These are phyloP conservation scores for Laupala kohalensis DNA, from an alignment of 1,140 invertebrate species.

Conservation along the genomic window DNA sequence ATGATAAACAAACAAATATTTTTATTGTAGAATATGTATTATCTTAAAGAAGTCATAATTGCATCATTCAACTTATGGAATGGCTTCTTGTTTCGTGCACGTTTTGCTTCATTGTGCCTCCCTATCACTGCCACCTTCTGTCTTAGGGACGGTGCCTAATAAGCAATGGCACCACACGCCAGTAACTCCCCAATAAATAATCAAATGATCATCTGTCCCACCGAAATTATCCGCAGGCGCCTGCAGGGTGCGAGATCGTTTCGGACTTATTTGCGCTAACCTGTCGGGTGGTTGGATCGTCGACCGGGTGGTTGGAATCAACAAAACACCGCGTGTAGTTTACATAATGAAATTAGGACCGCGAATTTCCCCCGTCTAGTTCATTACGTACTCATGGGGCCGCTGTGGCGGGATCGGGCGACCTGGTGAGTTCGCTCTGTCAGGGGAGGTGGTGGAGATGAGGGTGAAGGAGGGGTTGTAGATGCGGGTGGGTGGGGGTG, in stretches of 20 bases:
- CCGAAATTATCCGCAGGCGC: background rate
- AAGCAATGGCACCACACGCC: background rate
- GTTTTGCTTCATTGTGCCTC: background rate
- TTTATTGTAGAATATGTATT: no score
- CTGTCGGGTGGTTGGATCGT: background rate
- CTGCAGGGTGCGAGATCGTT: no score
- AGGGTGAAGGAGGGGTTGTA: no score
- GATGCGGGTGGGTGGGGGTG: no score
- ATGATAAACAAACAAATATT: no score
- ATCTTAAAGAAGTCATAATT: no score
- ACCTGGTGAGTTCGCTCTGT: no score
- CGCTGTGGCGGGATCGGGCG: no score
- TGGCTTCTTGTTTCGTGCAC: no score
- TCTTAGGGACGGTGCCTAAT: background rate
- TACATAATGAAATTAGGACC: background rate
- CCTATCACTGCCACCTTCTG: background rate
- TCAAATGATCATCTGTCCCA: background rate
- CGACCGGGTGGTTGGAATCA: background rate
- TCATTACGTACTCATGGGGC: background rate
- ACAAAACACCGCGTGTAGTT: background rate
- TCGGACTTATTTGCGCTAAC: no score
- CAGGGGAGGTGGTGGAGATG: background rate
- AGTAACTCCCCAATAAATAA: background rate
- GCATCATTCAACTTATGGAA: no score
- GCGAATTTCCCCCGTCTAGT: background rate